Conservation (phyloP, 2,888 invertebrate genomes). For the Teleiodes luculella region DNA sequence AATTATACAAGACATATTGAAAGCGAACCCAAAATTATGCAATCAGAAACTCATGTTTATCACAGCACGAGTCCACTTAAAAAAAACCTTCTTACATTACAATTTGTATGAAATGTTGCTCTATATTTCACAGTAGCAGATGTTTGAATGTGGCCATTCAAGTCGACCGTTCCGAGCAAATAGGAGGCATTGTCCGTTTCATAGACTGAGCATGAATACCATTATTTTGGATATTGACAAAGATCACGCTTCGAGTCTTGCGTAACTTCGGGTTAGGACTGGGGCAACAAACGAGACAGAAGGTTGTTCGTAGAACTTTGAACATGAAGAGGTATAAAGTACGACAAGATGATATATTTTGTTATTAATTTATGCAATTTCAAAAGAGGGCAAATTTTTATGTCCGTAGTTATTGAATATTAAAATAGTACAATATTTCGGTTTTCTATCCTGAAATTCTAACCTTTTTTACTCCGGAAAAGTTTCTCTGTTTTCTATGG, state of each 20-base stretch:
- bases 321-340: too few species aligned
- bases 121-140: conserved; percentile 7
- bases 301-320: neutral
- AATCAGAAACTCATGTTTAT: conserved; percentile 14
- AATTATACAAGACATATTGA: conserved; percentile 9
- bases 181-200: conserved; percentile 34
- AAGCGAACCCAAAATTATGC: conserved; percentile 16
- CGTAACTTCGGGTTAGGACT: neutral
- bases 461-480: too few species aligned
- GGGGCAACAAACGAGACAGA: too few species aligned
- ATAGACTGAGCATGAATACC: conserved; percentile 31
- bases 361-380: too few species aligned
- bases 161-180: conserved; percentile 31
- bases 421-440: too few species aligned
- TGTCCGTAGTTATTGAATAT: too few species aligned
- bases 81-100: conserved; percentile 14
- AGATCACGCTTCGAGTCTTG: neutral
- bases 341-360: too few species aligned
- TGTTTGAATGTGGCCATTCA: conserved; percentile 20
- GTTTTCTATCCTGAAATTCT: too few species aligned
- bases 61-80: conserved; percentile 33
- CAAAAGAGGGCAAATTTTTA: too few species aligned
- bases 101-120: conserved; percentile 27
- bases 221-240: conserved; percentile 29
- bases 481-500: too few species aligned